These are phyloP conservation scores for Callionymus lyra DNA, from an alignment of 2,113 vertebrate species.

Conservation along the genomic window DNA sequence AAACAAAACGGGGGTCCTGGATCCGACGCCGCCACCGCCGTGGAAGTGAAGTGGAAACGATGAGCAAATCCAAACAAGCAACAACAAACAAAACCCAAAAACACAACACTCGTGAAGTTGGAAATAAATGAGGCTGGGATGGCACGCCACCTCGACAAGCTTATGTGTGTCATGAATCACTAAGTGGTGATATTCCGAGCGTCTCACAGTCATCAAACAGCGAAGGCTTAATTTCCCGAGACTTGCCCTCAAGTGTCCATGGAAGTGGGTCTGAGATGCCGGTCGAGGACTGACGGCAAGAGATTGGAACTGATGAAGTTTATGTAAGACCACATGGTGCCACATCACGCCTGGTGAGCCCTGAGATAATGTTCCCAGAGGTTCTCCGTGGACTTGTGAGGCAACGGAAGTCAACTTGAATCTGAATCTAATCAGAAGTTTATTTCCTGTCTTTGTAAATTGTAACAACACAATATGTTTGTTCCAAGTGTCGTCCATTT, in stretches of 20 bases:
- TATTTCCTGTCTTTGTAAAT: too few species aligned
- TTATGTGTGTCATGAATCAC: slow-evolving; percentile 60
- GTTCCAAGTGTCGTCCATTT: too few species aligned
- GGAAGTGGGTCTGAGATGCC: slow-evolving; percentile 39
- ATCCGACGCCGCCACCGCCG: too few species aligned
- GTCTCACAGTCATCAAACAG: slow-evolving; percentile 50
- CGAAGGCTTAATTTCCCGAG: slow-evolving; percentile 51
- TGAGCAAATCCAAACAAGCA: too few species aligned
- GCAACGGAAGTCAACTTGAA: too few species aligned
- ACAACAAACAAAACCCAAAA: neutral
- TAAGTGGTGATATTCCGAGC: slow-evolving; percentile 53
- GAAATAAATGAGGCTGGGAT: slow-evolving; percentile 42
- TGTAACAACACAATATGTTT: too few species aligned
- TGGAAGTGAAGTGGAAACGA: slow-evolving; percentile 3
- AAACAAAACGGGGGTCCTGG: slow-evolving; percentile 13
- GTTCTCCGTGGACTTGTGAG: too few species aligned
- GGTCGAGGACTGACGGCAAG: slow-evolving; percentile 25
- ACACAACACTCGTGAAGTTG: slow-evolving; percentile 14
- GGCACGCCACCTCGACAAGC: slow-evolving; percentile 39
- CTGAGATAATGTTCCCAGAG: too few species aligned
- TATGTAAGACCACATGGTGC: too few species aligned
- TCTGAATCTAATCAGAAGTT: too few species aligned
- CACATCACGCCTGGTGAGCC: too few species aligned
- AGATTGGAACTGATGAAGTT: slow-evolving; percentile 1
- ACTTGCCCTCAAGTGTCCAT: slow-evolving; percentile 43